These are phyloP conservation scores for Philaethria dido DNA, from an alignment of 2,888 invertebrate genomes.

Conservation along the genomic window DNA sequence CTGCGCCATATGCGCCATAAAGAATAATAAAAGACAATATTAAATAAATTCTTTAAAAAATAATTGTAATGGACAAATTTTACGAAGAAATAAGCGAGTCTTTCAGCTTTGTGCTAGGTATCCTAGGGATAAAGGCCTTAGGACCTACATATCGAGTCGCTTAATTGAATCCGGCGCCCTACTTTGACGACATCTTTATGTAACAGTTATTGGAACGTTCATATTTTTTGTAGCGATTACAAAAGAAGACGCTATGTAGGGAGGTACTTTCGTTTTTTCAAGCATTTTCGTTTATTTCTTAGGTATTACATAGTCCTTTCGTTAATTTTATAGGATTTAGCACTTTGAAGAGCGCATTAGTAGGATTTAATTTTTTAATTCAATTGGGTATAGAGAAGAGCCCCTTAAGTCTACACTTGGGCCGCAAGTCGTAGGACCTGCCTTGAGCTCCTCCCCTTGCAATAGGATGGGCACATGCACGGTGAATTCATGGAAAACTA, in stretches of 20 bases:
- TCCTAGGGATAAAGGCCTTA: slow-evolving; percentile 32
- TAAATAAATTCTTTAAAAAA: background rate
- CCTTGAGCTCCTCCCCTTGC: too few relatives aligned
- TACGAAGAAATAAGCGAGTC: slow-evolving; percentile 28
- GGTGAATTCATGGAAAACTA: too few relatives aligned
- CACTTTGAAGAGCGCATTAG: too few relatives aligned
- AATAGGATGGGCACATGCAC: too few relatives aligned
- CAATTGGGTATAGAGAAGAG: too few relatives aligned
- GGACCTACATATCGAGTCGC: slow-evolving; percentile 23
- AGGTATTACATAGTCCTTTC: background rate
- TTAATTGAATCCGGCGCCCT: slow-evolving; percentile 35
- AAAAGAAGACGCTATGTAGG: background rate
- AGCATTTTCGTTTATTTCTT: background rate
- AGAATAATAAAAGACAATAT: too few relatives aligned
- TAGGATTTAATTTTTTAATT: too few relatives aligned
- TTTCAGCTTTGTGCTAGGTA: slow-evolving; percentile 29
- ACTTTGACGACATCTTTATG: slow-evolving; percentile 28
- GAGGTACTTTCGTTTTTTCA: background rate
- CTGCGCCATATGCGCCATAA: too few relatives aligned
- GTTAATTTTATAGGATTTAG: too few relatives aligned
- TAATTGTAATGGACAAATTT: slow-evolving; percentile 18
- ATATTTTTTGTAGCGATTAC: slow-evolving; percentile 13
- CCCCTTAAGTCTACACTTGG: too few relatives aligned
- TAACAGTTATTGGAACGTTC: slow-evolving; percentile 13
- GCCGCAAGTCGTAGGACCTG: too few relatives aligned